These are phyloP conservation scores for Cuculus canorus DNA, from an alignment of 2,797 vertebrate genomes.

Conservation along the genomic window DNA sequence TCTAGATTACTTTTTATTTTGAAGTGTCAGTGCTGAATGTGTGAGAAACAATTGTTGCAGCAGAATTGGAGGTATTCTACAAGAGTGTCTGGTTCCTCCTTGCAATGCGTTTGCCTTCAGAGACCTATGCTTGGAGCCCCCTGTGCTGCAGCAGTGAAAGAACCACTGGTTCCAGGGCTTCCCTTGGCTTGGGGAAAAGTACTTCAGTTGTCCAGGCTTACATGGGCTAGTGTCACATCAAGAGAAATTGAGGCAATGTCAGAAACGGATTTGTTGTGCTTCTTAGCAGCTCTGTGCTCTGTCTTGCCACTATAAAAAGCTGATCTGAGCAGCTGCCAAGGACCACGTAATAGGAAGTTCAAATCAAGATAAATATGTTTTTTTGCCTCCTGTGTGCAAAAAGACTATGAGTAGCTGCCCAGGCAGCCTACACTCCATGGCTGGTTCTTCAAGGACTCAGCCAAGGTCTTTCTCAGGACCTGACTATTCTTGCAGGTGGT, in stretches of 20 bases:
- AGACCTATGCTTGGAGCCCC: neutral
- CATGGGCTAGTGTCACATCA: neutral
- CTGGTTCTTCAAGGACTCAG: neutral
- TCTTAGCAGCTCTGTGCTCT: neutral
- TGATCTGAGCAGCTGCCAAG: neutral
- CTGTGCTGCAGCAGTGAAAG: neutral
- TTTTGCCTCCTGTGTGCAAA: neutral
- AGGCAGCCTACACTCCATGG: neutral
- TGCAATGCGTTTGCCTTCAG: neutral
- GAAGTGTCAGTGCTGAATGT: neutral
- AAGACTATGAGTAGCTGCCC: neutral
- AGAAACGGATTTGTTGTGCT: neutral
- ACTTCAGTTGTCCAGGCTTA: neutral
- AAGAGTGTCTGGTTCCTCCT: neutral
- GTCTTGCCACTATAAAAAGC: neutral
- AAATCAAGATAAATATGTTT: neutral
- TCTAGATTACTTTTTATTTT: neutral
- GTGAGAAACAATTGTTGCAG: neutral
- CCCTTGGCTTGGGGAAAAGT: neutral
- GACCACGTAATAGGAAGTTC: neutral
- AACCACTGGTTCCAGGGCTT: neutral
- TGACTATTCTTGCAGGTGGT: neutral
- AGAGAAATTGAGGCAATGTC: neutral
- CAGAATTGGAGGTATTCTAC: neutral
- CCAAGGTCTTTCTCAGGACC: neutral